Evolutionary conservation across 1,140 invertebrate genomes (phyloP).

Genomic region (Paraescarpia echinospica): DNA sequence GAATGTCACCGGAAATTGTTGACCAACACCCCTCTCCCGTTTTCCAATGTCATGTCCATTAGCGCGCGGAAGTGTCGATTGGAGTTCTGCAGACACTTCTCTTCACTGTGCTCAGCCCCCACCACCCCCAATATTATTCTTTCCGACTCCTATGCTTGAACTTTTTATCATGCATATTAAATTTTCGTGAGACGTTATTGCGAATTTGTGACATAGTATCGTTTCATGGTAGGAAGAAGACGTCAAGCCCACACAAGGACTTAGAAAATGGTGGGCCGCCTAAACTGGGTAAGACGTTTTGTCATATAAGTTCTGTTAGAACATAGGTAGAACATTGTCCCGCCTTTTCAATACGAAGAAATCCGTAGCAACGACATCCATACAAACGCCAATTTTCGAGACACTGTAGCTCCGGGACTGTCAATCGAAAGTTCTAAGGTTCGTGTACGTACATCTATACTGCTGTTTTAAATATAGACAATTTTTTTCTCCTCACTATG

Average conservation of each 20-base stretch:
- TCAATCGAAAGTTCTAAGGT: neutral
- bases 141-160: neutral
- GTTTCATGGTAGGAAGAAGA: neutral
- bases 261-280: too few species aligned
- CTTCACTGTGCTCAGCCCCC: too few species aligned
- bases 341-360: neutral
- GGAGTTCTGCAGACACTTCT: too few species aligned
- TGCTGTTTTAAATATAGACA: neutral
- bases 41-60: too few species aligned
- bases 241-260: neutral
- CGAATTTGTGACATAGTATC: neutral
- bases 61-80: too few species aligned
- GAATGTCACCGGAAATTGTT: too few species aligned
- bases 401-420: neutral
- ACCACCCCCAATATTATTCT: too few species aligned
- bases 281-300: neutral
- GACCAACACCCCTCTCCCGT: too few species aligned
- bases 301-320: neutral
- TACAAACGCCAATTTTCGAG: neutral
- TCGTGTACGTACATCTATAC: neutral
- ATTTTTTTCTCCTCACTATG: neutral
- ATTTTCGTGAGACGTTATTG: neutral
- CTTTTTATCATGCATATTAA: neutral
- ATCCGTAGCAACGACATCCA: neutral
- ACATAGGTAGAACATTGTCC: too few species aligned